Evolutionary conservation across 2,888 invertebrate species (phyloP).

Genomic region (Sesia bembeciformis): DNA sequence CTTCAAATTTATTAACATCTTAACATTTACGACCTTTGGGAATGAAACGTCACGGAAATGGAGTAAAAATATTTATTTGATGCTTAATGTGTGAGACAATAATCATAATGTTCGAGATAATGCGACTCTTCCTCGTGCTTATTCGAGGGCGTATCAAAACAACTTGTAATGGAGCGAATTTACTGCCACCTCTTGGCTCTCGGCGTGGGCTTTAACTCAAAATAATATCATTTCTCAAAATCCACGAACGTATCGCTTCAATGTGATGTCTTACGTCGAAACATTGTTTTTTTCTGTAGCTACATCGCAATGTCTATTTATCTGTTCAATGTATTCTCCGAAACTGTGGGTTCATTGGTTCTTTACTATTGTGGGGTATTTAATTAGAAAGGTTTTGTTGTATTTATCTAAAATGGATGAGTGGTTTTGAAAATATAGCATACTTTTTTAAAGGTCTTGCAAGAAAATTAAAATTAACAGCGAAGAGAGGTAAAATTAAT

Average conservation of each 20-base stretch:
- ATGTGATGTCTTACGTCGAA: too few relatives aligned
- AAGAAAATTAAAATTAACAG: too few relatives aligned
- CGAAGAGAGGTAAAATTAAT: too few relatives aligned
- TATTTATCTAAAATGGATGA: too few relatives aligned
- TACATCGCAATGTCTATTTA: too few relatives aligned
- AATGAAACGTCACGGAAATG: neutral
- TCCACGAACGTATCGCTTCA: neutral
- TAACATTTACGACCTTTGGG: neutral
- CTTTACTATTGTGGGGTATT: too few relatives aligned
- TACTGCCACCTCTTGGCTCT: neutral
- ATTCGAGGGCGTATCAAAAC: neutral
- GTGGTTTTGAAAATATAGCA: too few relatives aligned
- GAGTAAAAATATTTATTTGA: neutral
- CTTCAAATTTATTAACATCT: neutral
- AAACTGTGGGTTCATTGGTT: too few relatives aligned
- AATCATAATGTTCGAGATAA: neutral
- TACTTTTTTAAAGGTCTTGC: too few relatives aligned
- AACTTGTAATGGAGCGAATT: neutral
- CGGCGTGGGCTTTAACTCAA: neutral
- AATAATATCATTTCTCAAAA: conserved; percentile 1
- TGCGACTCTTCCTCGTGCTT: neutral
- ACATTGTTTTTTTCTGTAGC: too few relatives aligned
- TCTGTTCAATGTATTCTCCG: too few relatives aligned
- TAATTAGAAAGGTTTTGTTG: too few relatives aligned
- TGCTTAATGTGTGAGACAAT: neutral